Evolutionary conservation across 2,888 invertebrate species (phyloP), one percentile per base, ranked within the genome.

Genomic region (Brassicogethes aeneus): DNA sequence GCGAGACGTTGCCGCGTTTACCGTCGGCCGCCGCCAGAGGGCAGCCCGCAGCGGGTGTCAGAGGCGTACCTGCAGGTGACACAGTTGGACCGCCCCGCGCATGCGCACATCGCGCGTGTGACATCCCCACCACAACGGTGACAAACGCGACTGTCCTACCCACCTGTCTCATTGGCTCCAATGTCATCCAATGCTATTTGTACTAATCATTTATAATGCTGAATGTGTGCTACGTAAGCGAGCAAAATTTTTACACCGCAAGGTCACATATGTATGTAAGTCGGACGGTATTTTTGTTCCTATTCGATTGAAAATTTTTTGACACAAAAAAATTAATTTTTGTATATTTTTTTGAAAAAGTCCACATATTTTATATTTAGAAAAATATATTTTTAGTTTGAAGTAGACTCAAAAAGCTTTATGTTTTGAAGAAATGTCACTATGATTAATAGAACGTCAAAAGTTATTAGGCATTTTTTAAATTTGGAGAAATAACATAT

Each of bases 31-130:
- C 62, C 62, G 56, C 56, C 58, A 65, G 66, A 60, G 63, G 64
- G 62, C 61, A 60, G 54, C 54, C 54, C 51, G 52, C 58, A 60
- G 59, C 60, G 62, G 64, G 60, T 60, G 57, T 7, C 57, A 60
- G 56, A 65, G 66, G 65, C 65, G 66, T 64, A 64, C 59, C 59
- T 60, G 52, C 63, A 63, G 63, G 62, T 64, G 64, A 64, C 64
- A 64, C 53, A 50, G 47, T 54, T 58, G 56, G 59, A 60, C 61
- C 65, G 64, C 65, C 65, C 60, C 58, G 57, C 63, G 64, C 65
- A 50, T 52, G 65, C 63, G 62, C 59, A 31, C 48, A 34, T 41
- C 39, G 34, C 36, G 35, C 40, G 51, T 63, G 63, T 65, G 65
- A 65, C 65, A 65, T 65, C 61, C 65, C 65, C 59, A 48, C 60